Conservation (phyloP, 2,113 vertebrate species). For the Phocoena sinus region DNA sequence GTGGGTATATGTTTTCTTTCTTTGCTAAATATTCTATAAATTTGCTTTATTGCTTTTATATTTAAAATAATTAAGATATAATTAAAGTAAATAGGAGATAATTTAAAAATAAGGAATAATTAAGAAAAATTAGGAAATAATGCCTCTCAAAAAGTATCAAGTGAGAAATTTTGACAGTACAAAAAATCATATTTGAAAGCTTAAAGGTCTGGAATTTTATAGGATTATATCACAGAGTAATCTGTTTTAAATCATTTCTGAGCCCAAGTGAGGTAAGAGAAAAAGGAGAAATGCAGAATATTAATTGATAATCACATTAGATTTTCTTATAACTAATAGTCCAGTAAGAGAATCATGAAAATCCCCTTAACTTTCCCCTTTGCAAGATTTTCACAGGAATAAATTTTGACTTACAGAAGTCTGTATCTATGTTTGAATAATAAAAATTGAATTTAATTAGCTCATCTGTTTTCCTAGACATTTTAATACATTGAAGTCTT, state of each 20-base stretch:
- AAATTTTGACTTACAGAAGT: background rate
- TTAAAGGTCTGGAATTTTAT: background rate
- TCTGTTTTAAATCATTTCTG: constrained; percentile 6
- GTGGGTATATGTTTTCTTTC: background rate
- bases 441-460: background rate
- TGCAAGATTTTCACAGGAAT: background rate
- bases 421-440: background rate
- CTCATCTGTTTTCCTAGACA: background rate
- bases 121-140: background rate
- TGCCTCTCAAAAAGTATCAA: background rate
- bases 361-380: background rate
- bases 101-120: background rate
- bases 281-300: background rate
- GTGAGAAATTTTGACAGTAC: background rate
- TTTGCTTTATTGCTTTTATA: background rate
- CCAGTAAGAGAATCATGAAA: background rate
- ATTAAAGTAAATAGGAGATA: background rate
- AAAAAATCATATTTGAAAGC: background rate
- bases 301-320: constrained; percentile 4
- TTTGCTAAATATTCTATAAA: background rate
- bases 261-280: background rate
- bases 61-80: background rate
- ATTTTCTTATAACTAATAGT: background rate
- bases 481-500: background rate
- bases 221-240: background rate